phyloP scores from a whole-genome alignment of 1,140 invertebrate species.

The Rhysida immarginata region DNA sequence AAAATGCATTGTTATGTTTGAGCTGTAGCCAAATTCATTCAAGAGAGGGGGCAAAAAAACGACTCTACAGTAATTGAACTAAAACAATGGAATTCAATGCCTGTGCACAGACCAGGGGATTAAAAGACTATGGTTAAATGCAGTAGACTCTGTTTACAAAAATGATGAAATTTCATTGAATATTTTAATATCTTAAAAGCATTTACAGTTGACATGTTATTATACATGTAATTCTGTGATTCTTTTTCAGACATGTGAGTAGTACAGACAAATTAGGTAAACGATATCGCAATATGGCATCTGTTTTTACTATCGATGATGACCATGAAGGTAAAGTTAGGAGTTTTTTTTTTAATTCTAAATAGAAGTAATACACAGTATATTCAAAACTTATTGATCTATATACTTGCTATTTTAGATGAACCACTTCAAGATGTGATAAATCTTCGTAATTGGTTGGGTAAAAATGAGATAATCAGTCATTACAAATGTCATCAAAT shows the following conservation, averaged over 20 bases:
- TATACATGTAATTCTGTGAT: no score
- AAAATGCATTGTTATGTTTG: no score
- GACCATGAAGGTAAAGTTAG: conserved; percentile 49
- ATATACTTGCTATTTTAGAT: conserved; percentile 25
- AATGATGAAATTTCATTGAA: no score
- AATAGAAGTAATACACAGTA: not conserved
- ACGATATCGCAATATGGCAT: conserved; percentile 72
- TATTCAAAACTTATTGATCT: not conserved
- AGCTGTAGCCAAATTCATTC: no score
- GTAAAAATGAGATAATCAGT: conserved; percentile 65
- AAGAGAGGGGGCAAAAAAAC: no score
- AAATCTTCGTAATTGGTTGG: conserved; percentile 56
- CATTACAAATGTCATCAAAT: conserved; percentile 84
- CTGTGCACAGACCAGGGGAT: no score
- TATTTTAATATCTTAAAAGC: no score
- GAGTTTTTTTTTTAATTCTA: conserved; percentile 9
- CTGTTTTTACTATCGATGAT: conserved; percentile 90
- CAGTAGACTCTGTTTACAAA: no score
- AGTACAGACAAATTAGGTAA: conserved; percentile 64
- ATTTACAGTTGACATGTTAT: no score
- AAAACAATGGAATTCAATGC: no score
- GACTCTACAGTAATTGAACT: no score
- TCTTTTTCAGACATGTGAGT: conserved; percentile 56
- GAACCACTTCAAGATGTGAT: conserved; percentile 48
- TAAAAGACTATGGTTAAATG: no score